A percentile compares a stretch with the other conserved stretches of the same genome.
phyloP scores from a whole-genome alignment of 2,888 invertebrate genomes.

The Lathronympha strigana region DNA sequence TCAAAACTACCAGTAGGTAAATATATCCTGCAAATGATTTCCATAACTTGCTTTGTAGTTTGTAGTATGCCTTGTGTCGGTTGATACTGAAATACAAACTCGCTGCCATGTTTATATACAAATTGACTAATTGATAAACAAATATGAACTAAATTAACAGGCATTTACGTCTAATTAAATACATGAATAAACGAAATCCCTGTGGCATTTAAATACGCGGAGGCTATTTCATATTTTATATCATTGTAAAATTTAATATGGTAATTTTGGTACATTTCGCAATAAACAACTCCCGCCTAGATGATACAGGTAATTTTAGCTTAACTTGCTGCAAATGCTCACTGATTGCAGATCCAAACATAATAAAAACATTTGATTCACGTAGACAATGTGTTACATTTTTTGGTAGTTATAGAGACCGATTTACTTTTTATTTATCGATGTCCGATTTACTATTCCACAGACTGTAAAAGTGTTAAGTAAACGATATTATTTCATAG shows the following conservation, averaged over 20 bases:
- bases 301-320: background rate
- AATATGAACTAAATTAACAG: slow-evolving; percentile 18
- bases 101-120: background rate
- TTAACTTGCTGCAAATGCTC: background rate
- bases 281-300: background rate
- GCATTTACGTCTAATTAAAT: slow-evolving; percentile 12
- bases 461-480: no score
- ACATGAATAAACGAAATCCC: slow-evolving; percentile 3
- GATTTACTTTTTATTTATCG: no score
- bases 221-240: slow-evolving; percentile 10
- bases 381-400: no score
- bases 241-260: slow-evolving; percentile 5
- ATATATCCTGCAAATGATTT: no score
- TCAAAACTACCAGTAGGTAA: no score
- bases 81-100: no score
- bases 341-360: background rate
- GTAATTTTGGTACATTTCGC: slow-evolving; percentile 17
- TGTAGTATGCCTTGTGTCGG: no score
- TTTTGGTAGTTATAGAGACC: no score
- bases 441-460: no score
- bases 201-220: slow-evolving; percentile 7
- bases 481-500: no score
- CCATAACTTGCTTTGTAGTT: no score
- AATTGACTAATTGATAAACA: slow-evolving; percentile 21
- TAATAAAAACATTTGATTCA: no score